These are phyloP conservation scores for Dendroctonus valens DNA, from an alignment of 1,140 invertebrate genomes.

Conservation along the genomic window DNA sequence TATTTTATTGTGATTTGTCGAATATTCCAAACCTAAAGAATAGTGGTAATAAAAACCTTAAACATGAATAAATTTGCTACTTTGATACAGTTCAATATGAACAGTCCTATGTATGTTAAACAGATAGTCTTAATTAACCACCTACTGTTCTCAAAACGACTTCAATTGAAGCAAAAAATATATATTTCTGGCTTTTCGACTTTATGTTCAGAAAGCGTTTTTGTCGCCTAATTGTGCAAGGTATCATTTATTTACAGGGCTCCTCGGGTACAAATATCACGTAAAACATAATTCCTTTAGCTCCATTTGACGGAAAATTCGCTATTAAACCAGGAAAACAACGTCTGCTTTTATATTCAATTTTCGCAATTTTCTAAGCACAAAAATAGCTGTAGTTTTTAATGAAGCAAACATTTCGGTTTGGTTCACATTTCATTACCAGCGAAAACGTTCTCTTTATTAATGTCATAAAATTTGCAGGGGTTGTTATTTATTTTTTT, in stretches of 20 bases:
- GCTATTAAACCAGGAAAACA: constrained; percentile 24
- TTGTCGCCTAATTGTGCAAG: no score
- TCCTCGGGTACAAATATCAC: constrained; percentile 19
- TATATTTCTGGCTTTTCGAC: not conserved
- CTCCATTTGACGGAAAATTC: constrained; percentile 20
- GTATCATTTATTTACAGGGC: not conserved
- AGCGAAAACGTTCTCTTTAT: constrained; percentile 14
- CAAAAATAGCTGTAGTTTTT: constrained; percentile 24
- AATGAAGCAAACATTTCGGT: constrained; percentile 19
- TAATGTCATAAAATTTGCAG: constrained; percentile 17
- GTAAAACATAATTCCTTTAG: constrained; percentile 16
- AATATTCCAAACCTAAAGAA: no score
- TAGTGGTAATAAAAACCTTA: no score
- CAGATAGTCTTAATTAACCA: no score
- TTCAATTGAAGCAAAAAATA: not conserved
- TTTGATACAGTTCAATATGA: no score
- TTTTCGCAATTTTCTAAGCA: constrained; percentile 20
- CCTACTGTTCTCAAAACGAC: not conserved
- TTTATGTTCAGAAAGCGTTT: not conserved
- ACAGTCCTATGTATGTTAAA: no score
- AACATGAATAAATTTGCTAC: no score
- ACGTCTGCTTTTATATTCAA: constrained; percentile 26
- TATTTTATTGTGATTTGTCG: no score
- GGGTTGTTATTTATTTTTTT: constrained; percentile 15
- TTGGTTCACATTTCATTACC: constrained; percentile 20